Base-by-base conservation (phyloP, 2,888 invertebrate species). In the Andrena minutula region DNA sequence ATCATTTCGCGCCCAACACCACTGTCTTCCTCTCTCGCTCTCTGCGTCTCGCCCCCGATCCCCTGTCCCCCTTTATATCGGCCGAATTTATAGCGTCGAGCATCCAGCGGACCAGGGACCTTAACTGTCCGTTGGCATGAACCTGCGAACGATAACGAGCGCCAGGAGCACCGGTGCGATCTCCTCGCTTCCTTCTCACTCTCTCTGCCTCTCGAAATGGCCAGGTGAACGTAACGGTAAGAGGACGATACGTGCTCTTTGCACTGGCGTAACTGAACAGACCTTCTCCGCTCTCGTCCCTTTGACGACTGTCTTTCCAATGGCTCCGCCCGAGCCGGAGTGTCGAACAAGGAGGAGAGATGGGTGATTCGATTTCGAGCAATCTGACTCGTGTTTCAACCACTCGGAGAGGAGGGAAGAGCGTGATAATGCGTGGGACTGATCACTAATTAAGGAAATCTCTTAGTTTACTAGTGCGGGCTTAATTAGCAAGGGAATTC, bases 101-200 rank as follows among this genome's bases (percentile, higher is more conserved):
- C 66, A 76, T 82, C 89, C 88, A 89, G 84, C 88, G 84, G 86
- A 84, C 71, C 89, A 88, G 88, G 89, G 66, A 56, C 77, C 91
- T 91, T 93, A 93, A 93, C 93, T 93, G 92, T 91, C 90, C 88
- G 88, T 89, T 90, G 90, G 92, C 93, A 93, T 93, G 93, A 93
- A 93, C 91, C 91, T 89, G 89, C 86, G 87, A 79, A 82, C 89
- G 91, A 91, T 91, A 91, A 91, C 90, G 85, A 90, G 84, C 86
- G 70, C 68, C 85, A 58, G 72, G 64, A 82, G 85, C 82, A 74
- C 65, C 69, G 65, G 53, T 47, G 64, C 61, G 65, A 83, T 82
- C 78, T 74, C 75, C 79, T 81, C 65, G 60, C 75, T 75, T 53
- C 74, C 66, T 53, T 58, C 69, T 78, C 28, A 53, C 47, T 68